Evolutionary conservation across 1,140 invertebrate species (phyloP).

Genomic region (Halictus rubicundus): DNA sequence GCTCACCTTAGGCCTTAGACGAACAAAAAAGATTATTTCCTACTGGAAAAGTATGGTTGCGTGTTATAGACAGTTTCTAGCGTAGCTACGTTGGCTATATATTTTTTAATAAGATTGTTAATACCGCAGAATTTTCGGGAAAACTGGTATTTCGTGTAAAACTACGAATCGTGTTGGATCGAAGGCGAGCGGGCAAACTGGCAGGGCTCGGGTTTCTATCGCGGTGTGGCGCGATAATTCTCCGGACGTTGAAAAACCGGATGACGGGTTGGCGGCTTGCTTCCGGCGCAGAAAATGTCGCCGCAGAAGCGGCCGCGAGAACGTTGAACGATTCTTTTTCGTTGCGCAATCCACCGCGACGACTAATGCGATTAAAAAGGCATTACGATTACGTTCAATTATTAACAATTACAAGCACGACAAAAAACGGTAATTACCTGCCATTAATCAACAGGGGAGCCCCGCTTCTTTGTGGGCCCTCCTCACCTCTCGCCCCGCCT

Average conservation of each 20-base stretch:
- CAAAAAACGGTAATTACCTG: conserved; percentile 77
- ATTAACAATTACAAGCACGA: conserved; percentile 77
- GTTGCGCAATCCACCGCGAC: conserved; percentile 67
- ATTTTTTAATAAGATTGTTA: no score
- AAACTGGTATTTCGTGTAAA: no score
- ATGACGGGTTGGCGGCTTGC: conserved; percentile 23
- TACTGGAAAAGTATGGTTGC: no score
- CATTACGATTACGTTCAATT: conserved; percentile 78
- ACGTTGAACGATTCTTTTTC: conserved; percentile 64
- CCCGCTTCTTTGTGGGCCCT: conserved; percentile 33
- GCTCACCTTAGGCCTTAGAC: no score
- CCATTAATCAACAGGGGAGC: conserved; percentile 73
- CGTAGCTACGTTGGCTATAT: no score
- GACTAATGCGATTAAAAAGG: conserved; percentile 75
- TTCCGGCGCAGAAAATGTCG: conserved; percentile 46
- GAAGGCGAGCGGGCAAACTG: no score
- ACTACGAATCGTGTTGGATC: no score
- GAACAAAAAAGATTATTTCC: no score
- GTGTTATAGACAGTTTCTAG: no score
- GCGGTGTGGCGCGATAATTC: conserved; percentile 7
- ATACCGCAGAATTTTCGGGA: no score
- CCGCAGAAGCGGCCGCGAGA: conserved; percentile 25
- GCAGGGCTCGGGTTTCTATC: no score
- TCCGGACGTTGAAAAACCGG: conserved; percentile 36
- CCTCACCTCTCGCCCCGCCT: neutral